Conservation (phyloP, 2,113 vertebrate species). For the Carollia perspicillata region DNA sequence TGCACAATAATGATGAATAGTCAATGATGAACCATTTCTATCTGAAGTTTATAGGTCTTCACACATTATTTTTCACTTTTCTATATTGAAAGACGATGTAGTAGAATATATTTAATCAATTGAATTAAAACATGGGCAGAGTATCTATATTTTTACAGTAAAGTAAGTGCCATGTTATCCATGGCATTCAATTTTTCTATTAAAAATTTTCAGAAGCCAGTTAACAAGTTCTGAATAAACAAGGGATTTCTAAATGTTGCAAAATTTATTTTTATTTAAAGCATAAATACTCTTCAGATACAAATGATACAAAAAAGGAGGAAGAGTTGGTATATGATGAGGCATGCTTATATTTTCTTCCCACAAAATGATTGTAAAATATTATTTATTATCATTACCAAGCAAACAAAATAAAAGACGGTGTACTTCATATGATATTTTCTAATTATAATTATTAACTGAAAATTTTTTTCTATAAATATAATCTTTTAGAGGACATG, state of each 20-base stretch:
- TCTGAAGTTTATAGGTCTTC: conserved; percentile 73
- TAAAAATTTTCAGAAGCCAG: background rate
- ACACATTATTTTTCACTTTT: conserved; percentile 8
- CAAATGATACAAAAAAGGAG: conserved; percentile 76
- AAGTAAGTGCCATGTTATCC: background rate
- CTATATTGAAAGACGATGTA: conserved; percentile 37
- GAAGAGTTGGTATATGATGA: conserved; percentile 63
- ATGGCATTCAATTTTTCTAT: background rate
- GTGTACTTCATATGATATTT: conserved; percentile 60
- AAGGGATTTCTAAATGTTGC: background rate
- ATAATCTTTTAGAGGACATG: conserved; percentile 58
- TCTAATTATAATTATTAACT: background rate
- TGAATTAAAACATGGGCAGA: background rate
- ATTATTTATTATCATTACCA: conserved; percentile 75
- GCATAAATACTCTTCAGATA: conserved; percentile 78
- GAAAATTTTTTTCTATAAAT: conserved; percentile 51
- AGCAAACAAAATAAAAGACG: conserved; percentile 75
- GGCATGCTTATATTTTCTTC: conserved; percentile 81
- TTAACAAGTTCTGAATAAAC: conserved; percentile 10
- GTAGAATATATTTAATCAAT: background rate
- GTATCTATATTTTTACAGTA: background rate
- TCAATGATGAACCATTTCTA: conserved; percentile 75
- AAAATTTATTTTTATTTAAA: conserved; percentile 30
- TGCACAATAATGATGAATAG: conserved; percentile 52
- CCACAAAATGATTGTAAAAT: conserved; percentile 66